Base-by-base conservation (phyloP, 2,797 vertebrate species). In the Calcarius lapponicus region DNA sequence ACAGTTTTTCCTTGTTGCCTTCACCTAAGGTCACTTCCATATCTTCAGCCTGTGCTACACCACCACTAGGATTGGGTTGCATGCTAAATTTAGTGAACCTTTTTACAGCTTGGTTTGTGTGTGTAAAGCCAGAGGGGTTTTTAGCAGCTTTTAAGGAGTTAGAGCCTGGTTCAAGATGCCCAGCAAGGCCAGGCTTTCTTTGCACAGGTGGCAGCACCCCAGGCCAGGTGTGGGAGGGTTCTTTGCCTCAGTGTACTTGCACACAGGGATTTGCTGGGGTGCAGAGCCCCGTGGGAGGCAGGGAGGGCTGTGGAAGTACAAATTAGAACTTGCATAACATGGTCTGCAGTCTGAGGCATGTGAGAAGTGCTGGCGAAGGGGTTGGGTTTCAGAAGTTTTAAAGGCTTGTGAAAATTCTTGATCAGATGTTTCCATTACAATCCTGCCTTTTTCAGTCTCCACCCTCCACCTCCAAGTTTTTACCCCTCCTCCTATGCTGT, bases 61-160 rank as follows among this genome's bases (percentile, higher is more conserved):
- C 50, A 26, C 62, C 2, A 0, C 72, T 34, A 17, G 95, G 82
- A 71, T 94, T 93, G 92, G 67, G 62, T 97, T 95, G 60, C 72
- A 0, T 57, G 92, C 94, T 95, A 94, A 91, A 92, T 91, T 94
- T 96, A 97, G 94, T 80, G 95, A 81, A 78, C 64, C 56, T 56
- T 84, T 84, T 95, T 56, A 47, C 70, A 91, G 92, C 91, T 85
- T 88, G 48, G 17, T 26, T 34, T 3, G 9, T 8, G 11, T 76
- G 6, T 62, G 60, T 67, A 34, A 88, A 94, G 75, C 5, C 71
- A 80, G 42, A 47, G 32, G 13, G 18, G 0, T 2, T 57, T 85
- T 32, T 13, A 90, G 73, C 58, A 65, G 20, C 47, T 83, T 93
- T 91, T 45, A 34, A 19, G 40, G 34, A 10, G 18, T 58, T 53